phyloP scores from a whole-genome alignment of 1,140 invertebrate species.

The Drosophila lowei region DNA sequence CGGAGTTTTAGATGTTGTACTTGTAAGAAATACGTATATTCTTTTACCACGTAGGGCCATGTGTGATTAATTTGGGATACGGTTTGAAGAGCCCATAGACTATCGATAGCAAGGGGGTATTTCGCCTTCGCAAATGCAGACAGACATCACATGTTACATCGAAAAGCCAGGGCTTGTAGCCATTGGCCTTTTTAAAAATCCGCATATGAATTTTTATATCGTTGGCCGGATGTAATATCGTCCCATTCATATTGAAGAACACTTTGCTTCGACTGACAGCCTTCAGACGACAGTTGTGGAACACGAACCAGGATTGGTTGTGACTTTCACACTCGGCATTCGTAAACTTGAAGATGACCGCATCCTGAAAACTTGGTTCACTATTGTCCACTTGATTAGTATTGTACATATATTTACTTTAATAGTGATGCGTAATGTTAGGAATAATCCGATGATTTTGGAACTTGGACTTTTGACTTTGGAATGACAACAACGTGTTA shows the following conservation, averaged over 20 bases:
- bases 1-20: too few relatives aligned
- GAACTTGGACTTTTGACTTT: too few relatives aligned
- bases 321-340: conserved; percentile 19
- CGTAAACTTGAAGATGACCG: conserved; percentile 24
- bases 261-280: conserved; percentile 13
- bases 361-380: conserved; percentile 7
- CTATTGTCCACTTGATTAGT: too few relatives aligned
- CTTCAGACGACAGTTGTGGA: conserved; percentile 23
- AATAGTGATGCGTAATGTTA: background rate
- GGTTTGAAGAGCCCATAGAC: conserved; percentile 10
- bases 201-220: background rate
- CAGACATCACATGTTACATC: conserved; percentile 10
- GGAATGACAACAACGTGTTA: too few relatives aligned
- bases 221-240: conserved; percentile 5
- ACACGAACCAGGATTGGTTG: conserved; percentile 24
- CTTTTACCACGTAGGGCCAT: conserved; percentile 27
- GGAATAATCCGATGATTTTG: conserved; percentile 18
- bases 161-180: conserved; percentile 30
- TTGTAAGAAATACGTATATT: too few relatives aligned
- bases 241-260: conserved; percentile 13
- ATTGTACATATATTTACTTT: too few relatives aligned
- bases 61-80: conserved; percentile 31
- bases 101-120: conserved; percentile 1
- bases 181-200: conserved; percentile 17
- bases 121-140: background rate